Percentiles rank a stretch among this genome's conserved stretches.
Evolutionary conservation across 2,113 vertebrate species (phyloP).

Genomic region (Ailuropoda melanoleuca): DNA sequence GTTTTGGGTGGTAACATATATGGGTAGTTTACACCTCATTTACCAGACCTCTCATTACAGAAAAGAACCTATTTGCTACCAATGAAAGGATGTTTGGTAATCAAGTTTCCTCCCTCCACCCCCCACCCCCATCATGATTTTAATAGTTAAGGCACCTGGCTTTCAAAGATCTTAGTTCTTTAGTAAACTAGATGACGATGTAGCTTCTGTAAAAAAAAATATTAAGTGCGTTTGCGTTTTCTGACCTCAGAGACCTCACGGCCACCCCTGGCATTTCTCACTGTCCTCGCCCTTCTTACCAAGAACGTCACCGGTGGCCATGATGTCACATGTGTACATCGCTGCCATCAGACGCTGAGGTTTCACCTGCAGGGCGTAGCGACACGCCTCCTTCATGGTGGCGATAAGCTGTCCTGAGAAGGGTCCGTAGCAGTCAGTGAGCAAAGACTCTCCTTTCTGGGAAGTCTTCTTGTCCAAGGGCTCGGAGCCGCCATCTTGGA

Average conservation of each 20-base stretch:
- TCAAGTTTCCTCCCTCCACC: not conserved
- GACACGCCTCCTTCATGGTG: constrained; percentile 96
- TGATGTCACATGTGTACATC: constrained; percentile 98
- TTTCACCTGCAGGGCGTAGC: constrained; percentile 91
- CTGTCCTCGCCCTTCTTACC: constrained; percentile 86
- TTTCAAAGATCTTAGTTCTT: not conserved
- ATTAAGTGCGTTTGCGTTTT: not conserved
- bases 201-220: not conserved
- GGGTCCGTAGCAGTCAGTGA: constrained; percentile 91
- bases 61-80: not conserved
- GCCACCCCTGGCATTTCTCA: not conserved
- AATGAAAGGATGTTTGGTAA: not conserved
- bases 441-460: constrained; percentile 74
- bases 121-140: not conserved
- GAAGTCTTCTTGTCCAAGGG: constrained; percentile 59
- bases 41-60: not conserved
- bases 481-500: not conserved
- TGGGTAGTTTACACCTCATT: not conserved
- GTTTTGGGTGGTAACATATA: not conserved
- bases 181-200: not conserved
- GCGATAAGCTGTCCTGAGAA: constrained; percentile 97
- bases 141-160: not conserved
- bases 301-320: constrained; percentile 95
- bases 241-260: not conserved
- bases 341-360: constrained; percentile 97